Base-by-base conservation (phyloP, 53 echinoderm and acorn worm species). In the Holothuria leucospilota region DNA sequence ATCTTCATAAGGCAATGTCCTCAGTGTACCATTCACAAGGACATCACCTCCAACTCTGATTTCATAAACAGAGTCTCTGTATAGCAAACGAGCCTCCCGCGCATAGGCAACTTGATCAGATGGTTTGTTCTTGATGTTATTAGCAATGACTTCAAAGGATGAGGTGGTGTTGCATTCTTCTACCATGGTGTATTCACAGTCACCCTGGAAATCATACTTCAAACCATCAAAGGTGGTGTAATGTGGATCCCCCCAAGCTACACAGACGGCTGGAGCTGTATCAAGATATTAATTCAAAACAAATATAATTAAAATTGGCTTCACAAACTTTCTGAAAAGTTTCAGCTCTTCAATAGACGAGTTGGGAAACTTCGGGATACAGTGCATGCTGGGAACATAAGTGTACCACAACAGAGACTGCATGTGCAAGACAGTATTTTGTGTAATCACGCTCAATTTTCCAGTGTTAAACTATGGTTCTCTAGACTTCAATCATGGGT, bases 171-270 rank as follows among this genome's bases (percentile, higher is more conserved):
- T 62, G 59, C 93, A 93, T 16, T 69, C 81, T 60, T 61, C 70
- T 56, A 88, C 81, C 29, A 94, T 70, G 34, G 78, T 89, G 81
- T 95, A 95, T 60, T 83, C 67, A 58, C 93, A 93, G 20, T 88
- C 91, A 25, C 95, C 95, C 59, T 91, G 93, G 85, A 91, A 95
- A 82, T 89, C 73, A 73, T 84, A 95, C 21, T 69, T 23, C 20
- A 38, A 39, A 6, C 60, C 68, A 68, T 91, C 91, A 58, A 91
- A 95, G 53, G 95, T 95, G 25, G 23, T 62, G 74, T 89, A 95
- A 81, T 95, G 95, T 61, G 89, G 93, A 65, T 89, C 91, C 1
- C 95, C 93, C 82, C 89, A 85, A 11, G 73, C 75, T 5, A 82
- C 64, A 65, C 89, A 89, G n/a, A 25, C 60, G 13, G 85, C 92